These are phyloP conservation scores for Drosophila pegasa DNA, from an alignment of 2,888 invertebrate genomes.

Conservation along the genomic window DNA sequence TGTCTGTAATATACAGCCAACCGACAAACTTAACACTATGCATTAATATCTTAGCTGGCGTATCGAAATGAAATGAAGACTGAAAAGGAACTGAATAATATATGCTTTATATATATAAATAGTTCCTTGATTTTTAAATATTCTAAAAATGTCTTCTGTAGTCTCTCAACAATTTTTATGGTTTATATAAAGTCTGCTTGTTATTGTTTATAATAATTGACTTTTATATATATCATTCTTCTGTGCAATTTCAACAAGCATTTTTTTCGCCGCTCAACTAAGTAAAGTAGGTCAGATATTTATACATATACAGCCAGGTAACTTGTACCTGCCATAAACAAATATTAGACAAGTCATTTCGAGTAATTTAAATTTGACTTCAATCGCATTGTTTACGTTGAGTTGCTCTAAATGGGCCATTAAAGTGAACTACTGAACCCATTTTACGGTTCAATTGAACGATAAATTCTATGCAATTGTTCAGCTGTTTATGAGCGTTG, in stretches of 20 bases:
- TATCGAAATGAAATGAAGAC: neutral
- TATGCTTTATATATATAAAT: slow-evolving; percentile 1
- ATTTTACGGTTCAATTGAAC: neutral
- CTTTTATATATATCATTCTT: neutral
- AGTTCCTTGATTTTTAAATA: neutral
- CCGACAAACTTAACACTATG: slow-evolving; percentile 50
- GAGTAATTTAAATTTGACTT: neutral
- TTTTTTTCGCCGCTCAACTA: neutral
- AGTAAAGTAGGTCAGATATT: neutral
- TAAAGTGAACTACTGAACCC: neutral
- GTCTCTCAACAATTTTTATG: neutral
- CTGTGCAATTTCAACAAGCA: neutral
- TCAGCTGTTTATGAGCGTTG: neutral
- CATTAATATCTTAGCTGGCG: neutral
- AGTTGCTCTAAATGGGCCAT: slow-evolving; percentile 1
- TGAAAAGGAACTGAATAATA: neutral
- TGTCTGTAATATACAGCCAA: slow-evolving; percentile 22
- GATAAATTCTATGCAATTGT: slow-evolving; percentile 4
- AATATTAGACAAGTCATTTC: neutral
- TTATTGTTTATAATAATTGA: neutral
- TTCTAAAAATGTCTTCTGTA: neutral
- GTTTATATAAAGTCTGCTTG: too few relatives aligned
- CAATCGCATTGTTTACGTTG: neutral
- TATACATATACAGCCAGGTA: too few relatives aligned
- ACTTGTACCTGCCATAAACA: neutral